Conservation (phyloP, 2,888 invertebrate species). For the Mythimna albipuncta region DNA sequence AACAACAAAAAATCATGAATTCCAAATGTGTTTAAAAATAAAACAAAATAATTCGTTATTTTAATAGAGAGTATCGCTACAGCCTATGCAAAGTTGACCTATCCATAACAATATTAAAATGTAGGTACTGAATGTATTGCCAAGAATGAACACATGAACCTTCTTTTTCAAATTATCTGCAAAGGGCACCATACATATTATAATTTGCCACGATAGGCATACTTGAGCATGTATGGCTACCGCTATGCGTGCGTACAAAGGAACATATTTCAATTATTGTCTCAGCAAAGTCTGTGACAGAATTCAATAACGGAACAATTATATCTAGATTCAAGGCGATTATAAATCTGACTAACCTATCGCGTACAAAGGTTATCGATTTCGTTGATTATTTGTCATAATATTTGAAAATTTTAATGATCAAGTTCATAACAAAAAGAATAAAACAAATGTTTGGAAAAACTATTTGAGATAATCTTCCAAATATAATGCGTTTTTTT, state of each 20-base stretch:
- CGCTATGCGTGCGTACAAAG: constrained; percentile 18
- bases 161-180: constrained; percentile 23
- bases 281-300: constrained; percentile 36
- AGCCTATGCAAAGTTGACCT: constrained; percentile 37
- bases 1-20: constrained; percentile 14
- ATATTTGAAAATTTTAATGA: constrained; percentile 33
- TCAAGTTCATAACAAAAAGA: constrained; percentile 27
- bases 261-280: constrained; percentile 48
- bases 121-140: constrained; percentile 30
- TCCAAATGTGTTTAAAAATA: constrained; percentile 3
- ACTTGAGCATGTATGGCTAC: constrained; percentile 37
- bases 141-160: constrained; percentile 35
- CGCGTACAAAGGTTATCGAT: constrained; percentile 40
- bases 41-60: constrained; percentile 24
- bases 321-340: constrained; percentile 46
- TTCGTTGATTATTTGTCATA: constrained; percentile 49
- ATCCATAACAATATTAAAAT: constrained; percentile 29
- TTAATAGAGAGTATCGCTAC: constrained; percentile 40
- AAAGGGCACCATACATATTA: constrained; percentile 24
- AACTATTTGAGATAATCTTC: constrained; percentile 65
- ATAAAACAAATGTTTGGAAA: constrained; percentile 34
- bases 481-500: constrained; percentile 35
- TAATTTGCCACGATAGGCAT: constrained; percentile 10
- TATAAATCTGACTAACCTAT: constrained; percentile 45
- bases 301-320: constrained; percentile 26